phyloP scores from a whole-genome alignment of 2,888 invertebrate genomes.

The Zeuzera pyrina region DNA sequence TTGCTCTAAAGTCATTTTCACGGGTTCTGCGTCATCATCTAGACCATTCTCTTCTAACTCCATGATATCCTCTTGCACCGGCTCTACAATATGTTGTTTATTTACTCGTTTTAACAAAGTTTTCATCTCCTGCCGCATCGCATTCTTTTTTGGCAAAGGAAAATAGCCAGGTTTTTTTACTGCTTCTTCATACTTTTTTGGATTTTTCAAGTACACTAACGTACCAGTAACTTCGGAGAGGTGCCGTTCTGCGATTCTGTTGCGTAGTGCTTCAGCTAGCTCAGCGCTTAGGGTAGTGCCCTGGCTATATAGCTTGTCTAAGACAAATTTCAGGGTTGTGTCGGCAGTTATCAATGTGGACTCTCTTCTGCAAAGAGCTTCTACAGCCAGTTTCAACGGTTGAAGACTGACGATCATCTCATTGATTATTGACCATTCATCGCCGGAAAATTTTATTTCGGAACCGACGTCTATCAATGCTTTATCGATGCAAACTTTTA shows the following conservation, averaged over 20 bases:
- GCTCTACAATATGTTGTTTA: constrained; percentile 8
- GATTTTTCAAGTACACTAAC: constrained; percentile 8
- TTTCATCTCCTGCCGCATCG: no score
- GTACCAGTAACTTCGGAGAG: constrained; percentile 5
- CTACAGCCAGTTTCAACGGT: constrained; percentile 15
- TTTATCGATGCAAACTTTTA: constrained; percentile 19
- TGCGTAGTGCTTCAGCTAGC: constrained; percentile 12
- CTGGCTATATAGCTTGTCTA: constrained; percentile 11
- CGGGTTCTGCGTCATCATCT: background rate
- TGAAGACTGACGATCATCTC: constrained; percentile 14
- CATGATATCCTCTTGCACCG: constrained; percentile 3
- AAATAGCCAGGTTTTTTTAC: background rate
- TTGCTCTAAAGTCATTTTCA: constrained; percentile 8
- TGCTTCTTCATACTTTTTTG: constrained; percentile 3
- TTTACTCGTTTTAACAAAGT: no score
- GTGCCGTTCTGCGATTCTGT: constrained; percentile 4
- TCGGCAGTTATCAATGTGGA: constrained; percentile 16
- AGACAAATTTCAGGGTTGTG: constrained; percentile 13
- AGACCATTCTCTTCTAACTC: background rate
- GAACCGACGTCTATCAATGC: constrained; percentile 18
- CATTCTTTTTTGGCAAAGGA: background rate
- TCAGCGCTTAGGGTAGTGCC: constrained; percentile 10
- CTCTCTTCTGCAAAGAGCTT: constrained; percentile 16
- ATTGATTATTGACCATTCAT: constrained; percentile 17
- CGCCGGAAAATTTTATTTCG: constrained; percentile 16